Evolutionary conservation across 1,140 invertebrate species (phyloP).

Genomic region (Drosophila funebris): DNA sequence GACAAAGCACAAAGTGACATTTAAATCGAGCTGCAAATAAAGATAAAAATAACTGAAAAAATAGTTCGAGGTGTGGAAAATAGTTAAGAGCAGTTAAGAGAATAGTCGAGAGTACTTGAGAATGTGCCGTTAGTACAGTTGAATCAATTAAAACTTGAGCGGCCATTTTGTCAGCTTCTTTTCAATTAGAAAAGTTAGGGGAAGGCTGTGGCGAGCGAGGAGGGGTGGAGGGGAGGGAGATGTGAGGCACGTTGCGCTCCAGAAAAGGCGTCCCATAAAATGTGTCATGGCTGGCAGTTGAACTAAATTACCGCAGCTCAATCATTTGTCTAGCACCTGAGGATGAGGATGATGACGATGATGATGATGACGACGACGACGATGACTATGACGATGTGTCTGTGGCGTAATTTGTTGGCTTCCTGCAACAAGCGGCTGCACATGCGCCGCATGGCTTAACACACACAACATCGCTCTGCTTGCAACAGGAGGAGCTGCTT

Average conservation of each 20-base stretch:
- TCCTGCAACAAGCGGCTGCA: constrained; percentile 79
- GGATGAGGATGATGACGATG: constrained; percentile 41
- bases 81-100: constrained; percentile 36
- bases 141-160: constrained; percentile 68
- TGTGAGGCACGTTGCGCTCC: constrained; percentile 56
- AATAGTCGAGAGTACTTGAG: constrained; percentile 34
- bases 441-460: constrained; percentile 75
- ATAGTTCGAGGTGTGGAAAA: constrained; percentile 28
- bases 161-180: constrained; percentile 61
- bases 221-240: not conserved
- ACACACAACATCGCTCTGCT: constrained; percentile 18
- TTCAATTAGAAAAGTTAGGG: constrained; percentile 56
- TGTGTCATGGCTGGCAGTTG: constrained; percentile 74
- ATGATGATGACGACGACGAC: not conserved
- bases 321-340: constrained; percentile 75
- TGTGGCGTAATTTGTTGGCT: constrained; percentile 73
- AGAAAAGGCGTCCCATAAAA: constrained; percentile 62
- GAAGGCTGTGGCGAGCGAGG: not conserved
- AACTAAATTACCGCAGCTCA: constrained; percentile 69
- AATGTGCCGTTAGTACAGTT: constrained; percentile 74
- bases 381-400: constrained; percentile 8
- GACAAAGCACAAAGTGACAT: constrained; percentile 62
- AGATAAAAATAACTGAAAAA: not conserved
- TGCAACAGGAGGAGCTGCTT: constrained; percentile 37
- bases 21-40: constrained; percentile 45